Evolutionary conservation across 2,113 vertebrate genomes (phyloP), one percentile per base, ranked within the genome.

Genomic region (Carassius carassius): DNA sequence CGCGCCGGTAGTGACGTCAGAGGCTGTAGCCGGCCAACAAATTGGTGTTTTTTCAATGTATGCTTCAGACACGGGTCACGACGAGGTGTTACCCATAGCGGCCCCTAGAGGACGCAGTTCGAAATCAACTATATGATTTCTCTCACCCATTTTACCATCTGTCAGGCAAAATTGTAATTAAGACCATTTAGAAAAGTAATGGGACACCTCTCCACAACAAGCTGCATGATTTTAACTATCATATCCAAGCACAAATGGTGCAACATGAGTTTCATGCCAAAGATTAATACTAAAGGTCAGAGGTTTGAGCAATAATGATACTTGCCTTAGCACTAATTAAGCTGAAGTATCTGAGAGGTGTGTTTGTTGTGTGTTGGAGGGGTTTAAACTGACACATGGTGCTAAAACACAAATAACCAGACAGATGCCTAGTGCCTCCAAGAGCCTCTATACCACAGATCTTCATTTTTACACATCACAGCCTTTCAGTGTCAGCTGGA

Each of bases 391-490:
- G 91, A 93, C 88, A 93, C 91, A 91, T 88, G 89, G 85, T 47
- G 81, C 84, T 88, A 87, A 86, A 92, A 85, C 93, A 87, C 91
- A 93, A 94, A 94, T 91, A 94, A 91, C 89, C 92, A 88, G 91
- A 94, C 96, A 96, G 96, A 95, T 96, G 95, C 91, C 94, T 95
- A 92, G 94, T 93, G 94, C 93, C 92, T 94, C 92, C 93, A 93
- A 94, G 91, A 93, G 93, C 91, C 93, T 94, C 95, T 94, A 92
- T 87, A 91, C 94, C 93, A 56, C 91, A 94, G 91, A 92, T 95
- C 95, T 97, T 95, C 96, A 96, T 97, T 96, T 96, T 96, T 95
- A 96, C 95, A 95, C 91, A 95, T 95, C 92, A 94, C 90, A 96
- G 96, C 92, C 92, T 92, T 94, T 95, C 94, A 91, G 94, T 93